phyloP scores from a whole-genome alignment of 2,113 vertebrate genomes.

The Argyrosomus japonicus region DNA sequence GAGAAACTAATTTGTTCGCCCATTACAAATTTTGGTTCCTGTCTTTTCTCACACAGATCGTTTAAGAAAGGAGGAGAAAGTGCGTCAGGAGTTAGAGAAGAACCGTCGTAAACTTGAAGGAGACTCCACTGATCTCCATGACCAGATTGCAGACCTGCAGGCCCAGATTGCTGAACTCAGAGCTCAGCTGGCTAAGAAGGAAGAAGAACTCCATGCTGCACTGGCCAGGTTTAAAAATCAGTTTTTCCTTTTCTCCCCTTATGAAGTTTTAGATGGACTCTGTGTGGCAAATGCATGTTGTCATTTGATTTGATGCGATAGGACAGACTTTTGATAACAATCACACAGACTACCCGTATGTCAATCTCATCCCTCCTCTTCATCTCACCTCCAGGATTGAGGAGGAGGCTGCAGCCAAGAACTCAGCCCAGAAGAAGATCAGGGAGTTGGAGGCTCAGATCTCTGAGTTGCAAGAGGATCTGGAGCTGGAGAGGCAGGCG shows the following conservation, averaged over 20 bases:
- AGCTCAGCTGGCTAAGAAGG: constrained; percentile 96
- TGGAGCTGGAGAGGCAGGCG: constrained; percentile 91
- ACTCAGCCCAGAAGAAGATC: constrained; percentile 92
- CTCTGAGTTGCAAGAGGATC: constrained; percentile 94
- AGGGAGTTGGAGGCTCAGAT: constrained; percentile 96
- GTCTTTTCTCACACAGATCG: constrained; percentile 84
- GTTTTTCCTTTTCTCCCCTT: no score
- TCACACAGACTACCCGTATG: no score
- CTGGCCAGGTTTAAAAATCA: constrained; percentile 85
- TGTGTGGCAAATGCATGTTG: no score
- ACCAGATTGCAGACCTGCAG: constrained; percentile 96
- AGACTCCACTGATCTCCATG: constrained; percentile 91
- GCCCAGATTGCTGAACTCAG: constrained; percentile 95
- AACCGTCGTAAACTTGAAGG: constrained; percentile 95
- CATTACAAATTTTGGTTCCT: background rate
- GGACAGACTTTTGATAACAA: no score
- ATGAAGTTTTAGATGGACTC: no score
- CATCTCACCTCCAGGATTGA: constrained; percentile 87
- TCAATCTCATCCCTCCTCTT: background rate
- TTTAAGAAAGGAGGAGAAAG: constrained; percentile 93
- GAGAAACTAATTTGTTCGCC: background rate
- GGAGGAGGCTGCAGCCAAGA: constrained; percentile 93
- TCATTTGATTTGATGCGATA: no score
- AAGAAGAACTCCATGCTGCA: constrained; percentile 94
- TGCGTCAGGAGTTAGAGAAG: constrained; percentile 95